A percentile compares a stretch with the other conserved stretches of the same genome.
Evolutionary conservation across 2,888 invertebrate species (phyloP).

Genomic region (Ctenicera cuprea): DNA sequence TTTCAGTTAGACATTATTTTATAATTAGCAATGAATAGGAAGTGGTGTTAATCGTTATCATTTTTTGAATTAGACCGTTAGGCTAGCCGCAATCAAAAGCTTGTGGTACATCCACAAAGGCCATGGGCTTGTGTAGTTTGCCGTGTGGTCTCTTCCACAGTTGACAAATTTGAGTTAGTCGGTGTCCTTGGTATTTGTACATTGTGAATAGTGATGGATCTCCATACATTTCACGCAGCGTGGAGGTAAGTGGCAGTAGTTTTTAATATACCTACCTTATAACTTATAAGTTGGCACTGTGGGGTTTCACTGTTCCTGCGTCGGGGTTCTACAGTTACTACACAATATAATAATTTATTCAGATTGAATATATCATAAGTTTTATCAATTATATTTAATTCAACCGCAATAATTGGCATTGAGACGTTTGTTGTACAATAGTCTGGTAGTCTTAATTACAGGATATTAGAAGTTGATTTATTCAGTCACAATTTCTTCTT

Average conservation of each 20-base stretch:
- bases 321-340: slow-evolving; percentile 9
- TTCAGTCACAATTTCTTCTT: slow-evolving; percentile 18
- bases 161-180: slow-evolving; percentile 24
- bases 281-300: not conserved
- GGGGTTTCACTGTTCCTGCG: slow-evolving; percentile 20
- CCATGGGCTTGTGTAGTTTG: slow-evolving; percentile 26
- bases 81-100: not conserved
- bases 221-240: slow-evolving; percentile 43
- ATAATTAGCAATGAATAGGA: not conserved
- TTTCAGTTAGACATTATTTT: slow-evolving; percentile 1
- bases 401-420: slow-evolving; percentile 11
- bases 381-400: slow-evolving; percentile 6
- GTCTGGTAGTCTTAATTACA: not conserved
- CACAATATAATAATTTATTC: slow-evolving; percentile 14
- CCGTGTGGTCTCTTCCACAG: slow-evolving; percentile 31
- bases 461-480: slow-evolving; percentile 21
- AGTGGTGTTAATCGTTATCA: not conserved
- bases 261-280: slow-evolving; percentile 6
- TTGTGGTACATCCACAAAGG: not conserved
- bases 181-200: slow-evolving; percentile 17
- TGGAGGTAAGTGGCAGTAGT: slow-evolving; percentile 31
- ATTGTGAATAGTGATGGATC: slow-evolving; percentile 8
- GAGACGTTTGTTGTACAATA: slow-evolving; percentile 3
- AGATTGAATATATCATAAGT: slow-evolving; percentile 20
- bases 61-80: not conserved